Conservation (phyloP, 2,797 vertebrate genomes). For the Acipenser ruthenus region DNA sequence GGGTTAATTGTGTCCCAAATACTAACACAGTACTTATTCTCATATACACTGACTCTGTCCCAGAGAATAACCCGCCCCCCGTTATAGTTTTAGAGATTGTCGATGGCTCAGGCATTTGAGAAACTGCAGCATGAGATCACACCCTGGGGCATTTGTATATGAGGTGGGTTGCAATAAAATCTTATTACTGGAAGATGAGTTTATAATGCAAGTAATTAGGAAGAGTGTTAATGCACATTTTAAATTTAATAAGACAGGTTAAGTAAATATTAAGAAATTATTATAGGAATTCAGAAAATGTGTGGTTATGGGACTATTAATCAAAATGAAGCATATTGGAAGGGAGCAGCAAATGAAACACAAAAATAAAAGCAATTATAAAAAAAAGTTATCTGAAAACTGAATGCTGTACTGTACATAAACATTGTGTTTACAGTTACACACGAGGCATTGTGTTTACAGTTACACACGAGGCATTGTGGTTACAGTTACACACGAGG, state of each 20-base stretch:
- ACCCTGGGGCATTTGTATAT: constrained; percentile 19
- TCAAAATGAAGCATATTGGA: constrained; percentile 48
- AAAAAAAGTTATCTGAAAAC: too few relatives aligned
- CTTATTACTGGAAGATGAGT: constrained; percentile 24
- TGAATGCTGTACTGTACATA: too few relatives aligned
- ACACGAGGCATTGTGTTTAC: too few relatives aligned
- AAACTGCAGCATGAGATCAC: constrained; percentile 10
- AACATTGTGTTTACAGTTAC: too few relatives aligned
- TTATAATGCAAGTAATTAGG: constrained; percentile 33
- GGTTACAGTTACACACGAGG: too few relatives aligned
- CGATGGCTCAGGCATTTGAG: constrained; percentile 1
- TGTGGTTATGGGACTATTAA: constrained; percentile 27
- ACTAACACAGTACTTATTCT: too few relatives aligned
- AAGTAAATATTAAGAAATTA: constrained; percentile 32
- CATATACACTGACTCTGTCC: too few relatives aligned
- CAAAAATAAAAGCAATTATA: neutral
- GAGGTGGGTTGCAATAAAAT: constrained; percentile 25
- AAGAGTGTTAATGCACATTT: constrained; percentile 37
- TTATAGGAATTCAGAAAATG: too few relatives aligned
- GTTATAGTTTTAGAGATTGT: neutral
- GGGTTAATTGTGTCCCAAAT: too few relatives aligned
- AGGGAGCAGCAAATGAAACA: constrained; percentile 20
- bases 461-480: too few relatives aligned
- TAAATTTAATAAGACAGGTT: constrained; percentile 35
- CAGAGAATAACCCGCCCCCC: too few relatives aligned